Base-by-base conservation (phyloP, 2,888 invertebrate species). In the Ophion costatus region DNA sequence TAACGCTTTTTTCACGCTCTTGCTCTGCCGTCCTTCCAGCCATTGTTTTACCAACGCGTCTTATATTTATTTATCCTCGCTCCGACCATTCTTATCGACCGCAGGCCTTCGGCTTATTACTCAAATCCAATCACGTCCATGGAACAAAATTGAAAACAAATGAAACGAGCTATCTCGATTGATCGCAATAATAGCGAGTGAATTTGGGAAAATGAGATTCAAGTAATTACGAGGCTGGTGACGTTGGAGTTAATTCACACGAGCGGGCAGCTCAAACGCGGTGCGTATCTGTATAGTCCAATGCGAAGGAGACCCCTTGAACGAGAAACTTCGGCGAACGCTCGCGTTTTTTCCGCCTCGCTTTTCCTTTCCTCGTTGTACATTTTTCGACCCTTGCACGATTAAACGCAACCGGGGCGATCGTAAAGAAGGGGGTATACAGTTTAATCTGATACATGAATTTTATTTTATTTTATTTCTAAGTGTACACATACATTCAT, bases 31-130 rank as follows among this genome's bases (percentile, higher is more conserved):
- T 57, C 38, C 1, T 29, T 57, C n/a, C 2, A 59, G n/a, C 56
- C 75, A 81, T 81, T 81, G 81, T 81, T 70, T 76, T 63, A 70
- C 51, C 51, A 29, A 51, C 14, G 56, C n/a, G 24, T 70, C 70
- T 70, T 29, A 51, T 24, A 29, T 56, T 17, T n/a, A 29, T 69
- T 56, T 56, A n/a, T 71, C 10, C 33, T 33, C 17, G 1, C 24
- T 29, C 57, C 56, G 20, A 7, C 20, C 29, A 22, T 57, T 57
- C 51, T 57, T 20, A 51, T 29, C 70, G 17, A 33, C 20, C 71
- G 14, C 17, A 29, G n/a, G 14, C 14, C 11, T 69, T 11, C 51
- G 69, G 45, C 29, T 70, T 56, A 56, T 56, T 29, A 22, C 24
- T n/a, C 22, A 56, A 7, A 29, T 22, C 5, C 38, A 33, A 66